phyloP scores from a whole-genome alignment of 2,888 invertebrate genomes.

The Campoletis raptor region DNA sequence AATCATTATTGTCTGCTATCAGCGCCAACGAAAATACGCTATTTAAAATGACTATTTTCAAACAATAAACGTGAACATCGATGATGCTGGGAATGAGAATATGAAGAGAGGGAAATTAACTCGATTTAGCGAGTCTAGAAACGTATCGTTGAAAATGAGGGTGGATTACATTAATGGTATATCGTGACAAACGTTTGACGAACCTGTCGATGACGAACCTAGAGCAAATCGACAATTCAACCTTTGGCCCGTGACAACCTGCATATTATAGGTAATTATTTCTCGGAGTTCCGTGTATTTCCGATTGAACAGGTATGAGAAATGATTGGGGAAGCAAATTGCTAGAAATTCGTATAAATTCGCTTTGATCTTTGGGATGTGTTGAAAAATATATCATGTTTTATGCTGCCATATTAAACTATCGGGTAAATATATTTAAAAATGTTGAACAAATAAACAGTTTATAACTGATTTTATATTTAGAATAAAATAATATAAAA shows the following conservation, averaged over 20 bases:
- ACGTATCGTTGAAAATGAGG: constrained; percentile 32
- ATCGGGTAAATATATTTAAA: neutral
- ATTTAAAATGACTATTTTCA: neutral
- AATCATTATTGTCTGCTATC: neutral
- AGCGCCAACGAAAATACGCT: neutral
- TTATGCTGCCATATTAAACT: neutral
- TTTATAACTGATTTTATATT: neutral
- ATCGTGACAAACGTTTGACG: constrained; percentile 13
- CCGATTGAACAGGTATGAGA: neutral
- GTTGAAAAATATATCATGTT: neutral
- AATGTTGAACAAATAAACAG: neutral
- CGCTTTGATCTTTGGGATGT: neutral
- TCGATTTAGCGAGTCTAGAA: constrained; percentile 15
- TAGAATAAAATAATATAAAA: neutral
- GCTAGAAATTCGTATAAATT: neutral
- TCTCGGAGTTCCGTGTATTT: neutral
- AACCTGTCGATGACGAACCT: neutral
- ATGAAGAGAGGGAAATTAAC: neutral
- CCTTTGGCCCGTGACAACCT: constrained; percentile 5
- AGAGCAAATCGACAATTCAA: neutral
- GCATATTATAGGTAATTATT: constrained; percentile 2
- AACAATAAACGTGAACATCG: neutral
- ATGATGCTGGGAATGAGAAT: neutral
- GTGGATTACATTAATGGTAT: constrained; percentile 24
- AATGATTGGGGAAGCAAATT: neutral